These are phyloP conservation scores for Xiphophorus couchianus DNA, from an alignment of 2,113 vertebrate species.

Conservation along the genomic window DNA sequence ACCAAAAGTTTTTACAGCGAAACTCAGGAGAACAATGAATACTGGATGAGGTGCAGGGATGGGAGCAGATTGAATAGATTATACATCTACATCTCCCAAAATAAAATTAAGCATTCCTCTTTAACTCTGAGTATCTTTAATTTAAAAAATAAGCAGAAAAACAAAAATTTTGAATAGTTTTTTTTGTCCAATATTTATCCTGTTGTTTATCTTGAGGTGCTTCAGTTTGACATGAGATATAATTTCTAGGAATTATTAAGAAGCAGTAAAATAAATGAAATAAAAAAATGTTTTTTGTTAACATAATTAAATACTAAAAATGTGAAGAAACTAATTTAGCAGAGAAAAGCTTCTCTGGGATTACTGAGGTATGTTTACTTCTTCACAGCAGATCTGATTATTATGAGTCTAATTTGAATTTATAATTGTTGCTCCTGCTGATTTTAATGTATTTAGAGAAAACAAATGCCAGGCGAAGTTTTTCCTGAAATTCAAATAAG, in stretches of 20 bases:
- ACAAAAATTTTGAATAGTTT: no score
- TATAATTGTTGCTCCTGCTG: not conserved
- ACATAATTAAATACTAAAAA: not conserved
- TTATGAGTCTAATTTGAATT: not conserved
- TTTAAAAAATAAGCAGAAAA: no score
- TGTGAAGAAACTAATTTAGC: not conserved
- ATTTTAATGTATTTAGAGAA: conserved; percentile 19
- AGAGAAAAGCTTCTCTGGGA: no score
- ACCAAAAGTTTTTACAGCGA: no score
- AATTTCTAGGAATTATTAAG: not conserved
- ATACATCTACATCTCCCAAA: no score
- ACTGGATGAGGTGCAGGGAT: no score
- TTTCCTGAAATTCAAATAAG: conserved; percentile 51
- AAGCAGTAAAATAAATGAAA: not conserved
- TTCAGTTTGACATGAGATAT: not conserved
- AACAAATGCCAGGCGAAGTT: not conserved
- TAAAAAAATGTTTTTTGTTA: not conserved
- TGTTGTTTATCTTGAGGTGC: not conserved
- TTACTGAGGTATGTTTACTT: no score
- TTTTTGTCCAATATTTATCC: no score
- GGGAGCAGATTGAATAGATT: no score
- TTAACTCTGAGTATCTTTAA: no score
- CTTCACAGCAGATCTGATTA: not conserved
- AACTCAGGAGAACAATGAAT: no score
- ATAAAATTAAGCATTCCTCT: no score